These are phyloP conservation scores for Myiotriccus ornatus DNA, from an alignment of 2,797 vertebrate genomes.

Conservation along the genomic window DNA sequence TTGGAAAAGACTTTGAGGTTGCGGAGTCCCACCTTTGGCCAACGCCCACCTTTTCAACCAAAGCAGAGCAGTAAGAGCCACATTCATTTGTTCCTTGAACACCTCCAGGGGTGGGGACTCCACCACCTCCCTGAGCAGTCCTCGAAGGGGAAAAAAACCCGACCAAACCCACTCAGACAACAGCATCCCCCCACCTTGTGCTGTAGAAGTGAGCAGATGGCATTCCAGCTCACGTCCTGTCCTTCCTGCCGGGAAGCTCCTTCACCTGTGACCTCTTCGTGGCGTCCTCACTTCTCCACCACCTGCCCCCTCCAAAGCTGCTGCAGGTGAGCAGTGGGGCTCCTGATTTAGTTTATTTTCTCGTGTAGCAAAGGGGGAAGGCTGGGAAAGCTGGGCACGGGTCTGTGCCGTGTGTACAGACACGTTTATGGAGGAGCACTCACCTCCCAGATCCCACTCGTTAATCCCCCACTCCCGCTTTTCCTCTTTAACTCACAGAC, in stretches of 20 bases:
- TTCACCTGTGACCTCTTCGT: fast-evolving
- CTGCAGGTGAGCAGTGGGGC: neutral
- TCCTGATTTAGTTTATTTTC: neutral
- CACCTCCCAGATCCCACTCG: fast-evolving
- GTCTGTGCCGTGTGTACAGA: fast-evolving
- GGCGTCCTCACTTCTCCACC: neutral
- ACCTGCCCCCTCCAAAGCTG: neutral
- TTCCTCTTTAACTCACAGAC: neutral
- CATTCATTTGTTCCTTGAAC: neutral
- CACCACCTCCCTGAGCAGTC: neutral
- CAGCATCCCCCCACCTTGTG: fast-evolving
- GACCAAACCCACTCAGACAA: neutral
- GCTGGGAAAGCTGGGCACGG: neutral
- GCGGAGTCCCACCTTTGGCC: neutral
- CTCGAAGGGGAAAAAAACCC: neutral
- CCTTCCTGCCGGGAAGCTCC: neutral
- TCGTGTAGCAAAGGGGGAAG: fast-evolving
- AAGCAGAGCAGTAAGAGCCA: neutral
- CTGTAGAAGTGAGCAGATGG: neutral
- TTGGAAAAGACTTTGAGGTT: neutral
- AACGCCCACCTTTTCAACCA: neutral
- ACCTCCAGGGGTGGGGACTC: neutral
- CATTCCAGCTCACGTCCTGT: fast-evolving
- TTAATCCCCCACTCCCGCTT: neutral
- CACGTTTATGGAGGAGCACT: fast-evolving